Conservation (phyloP, 2,113 vertebrate genomes). For the Amblyopsis rosae region DNA sequence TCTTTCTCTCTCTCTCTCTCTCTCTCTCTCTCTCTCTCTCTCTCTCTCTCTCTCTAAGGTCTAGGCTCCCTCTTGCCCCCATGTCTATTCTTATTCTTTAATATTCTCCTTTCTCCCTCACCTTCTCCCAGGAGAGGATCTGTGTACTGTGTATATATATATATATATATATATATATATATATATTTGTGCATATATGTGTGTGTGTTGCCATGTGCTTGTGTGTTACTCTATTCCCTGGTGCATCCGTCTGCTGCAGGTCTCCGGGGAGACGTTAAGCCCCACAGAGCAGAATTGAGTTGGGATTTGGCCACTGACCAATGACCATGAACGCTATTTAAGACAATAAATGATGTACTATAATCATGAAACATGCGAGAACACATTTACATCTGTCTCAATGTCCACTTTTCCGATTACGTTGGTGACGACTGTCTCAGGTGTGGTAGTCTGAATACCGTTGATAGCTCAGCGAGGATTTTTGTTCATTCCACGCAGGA, state of each 20-base stretch:
- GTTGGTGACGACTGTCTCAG: not conserved
- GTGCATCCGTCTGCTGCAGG: slow-evolving; percentile 2
- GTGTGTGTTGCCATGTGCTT: not conserved
- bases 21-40: not conserved
- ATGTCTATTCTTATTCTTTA: not conserved
- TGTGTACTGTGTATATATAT: slow-evolving; percentile 8
- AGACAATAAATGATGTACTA: no score
- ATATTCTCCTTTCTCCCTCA: not conserved
- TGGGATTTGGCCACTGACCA: no score
- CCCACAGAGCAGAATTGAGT: slow-evolving; percentile 15
- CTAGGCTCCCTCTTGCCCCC: not conserved
- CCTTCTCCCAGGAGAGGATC: slow-evolving; percentile 3
- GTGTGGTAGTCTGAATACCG: not conserved
- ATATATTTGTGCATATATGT: not conserved
- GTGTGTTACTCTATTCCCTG: slow-evolving; percentile 17
- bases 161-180: not conserved
- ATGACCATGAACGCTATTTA: no score
- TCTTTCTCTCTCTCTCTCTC: slow-evolving; percentile 2
- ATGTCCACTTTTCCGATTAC: not conserved
- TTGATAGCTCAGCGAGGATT: not conserved
- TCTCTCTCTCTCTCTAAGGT: not conserved
- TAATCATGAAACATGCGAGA: no score
- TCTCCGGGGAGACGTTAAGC: slow-evolving; percentile 31
- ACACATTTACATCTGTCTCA: no score
- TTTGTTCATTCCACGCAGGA: not conserved